Evolutionary conservation across 2,113 vertebrate species (phyloP).

Genomic region (Nymphicus hollandicus): DNA sequence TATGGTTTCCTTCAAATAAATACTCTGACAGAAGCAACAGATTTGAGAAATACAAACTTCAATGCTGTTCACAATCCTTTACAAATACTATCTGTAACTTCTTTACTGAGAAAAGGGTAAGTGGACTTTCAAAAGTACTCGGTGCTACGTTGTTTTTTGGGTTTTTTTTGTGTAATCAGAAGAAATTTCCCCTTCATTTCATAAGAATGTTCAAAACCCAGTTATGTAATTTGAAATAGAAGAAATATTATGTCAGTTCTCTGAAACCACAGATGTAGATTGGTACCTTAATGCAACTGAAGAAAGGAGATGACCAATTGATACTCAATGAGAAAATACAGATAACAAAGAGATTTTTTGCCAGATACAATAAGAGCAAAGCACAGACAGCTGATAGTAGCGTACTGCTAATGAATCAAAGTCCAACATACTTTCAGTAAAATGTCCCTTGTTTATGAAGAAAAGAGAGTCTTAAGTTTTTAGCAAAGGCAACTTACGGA

Average conservation of each 20-base stretch:
- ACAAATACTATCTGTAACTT: background rate
- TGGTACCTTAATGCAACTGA: background rate
- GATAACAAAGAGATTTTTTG: background rate
- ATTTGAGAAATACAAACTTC: background rate
- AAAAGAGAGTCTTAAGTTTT: background rate
- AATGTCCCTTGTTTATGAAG: background rate
- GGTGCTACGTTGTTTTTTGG: background rate
- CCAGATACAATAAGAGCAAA: background rate
- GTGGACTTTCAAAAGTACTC: background rate
- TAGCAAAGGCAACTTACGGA: background rate
- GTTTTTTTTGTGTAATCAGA: background rate
- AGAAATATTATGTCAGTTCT: background rate
- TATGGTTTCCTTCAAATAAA: background rate
- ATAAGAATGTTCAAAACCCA: background rate
- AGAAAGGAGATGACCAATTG: background rate
- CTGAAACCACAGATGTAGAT: background rate
- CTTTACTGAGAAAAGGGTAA: background rate
- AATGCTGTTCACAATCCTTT: background rate
- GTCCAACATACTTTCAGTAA: background rate
- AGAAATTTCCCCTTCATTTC: background rate
- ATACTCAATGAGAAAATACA: background rate
- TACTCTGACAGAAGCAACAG: background rate
- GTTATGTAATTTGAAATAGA: background rate
- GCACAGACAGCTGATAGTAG: background rate
- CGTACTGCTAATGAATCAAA: background rate